Percentiles rank a stretch among this genome's conserved stretches.
These are phyloP conservation scores for Garrulus glandarius DNA, from an alignment of 2,797 vertebrate species.

Conservation along the genomic window DNA sequence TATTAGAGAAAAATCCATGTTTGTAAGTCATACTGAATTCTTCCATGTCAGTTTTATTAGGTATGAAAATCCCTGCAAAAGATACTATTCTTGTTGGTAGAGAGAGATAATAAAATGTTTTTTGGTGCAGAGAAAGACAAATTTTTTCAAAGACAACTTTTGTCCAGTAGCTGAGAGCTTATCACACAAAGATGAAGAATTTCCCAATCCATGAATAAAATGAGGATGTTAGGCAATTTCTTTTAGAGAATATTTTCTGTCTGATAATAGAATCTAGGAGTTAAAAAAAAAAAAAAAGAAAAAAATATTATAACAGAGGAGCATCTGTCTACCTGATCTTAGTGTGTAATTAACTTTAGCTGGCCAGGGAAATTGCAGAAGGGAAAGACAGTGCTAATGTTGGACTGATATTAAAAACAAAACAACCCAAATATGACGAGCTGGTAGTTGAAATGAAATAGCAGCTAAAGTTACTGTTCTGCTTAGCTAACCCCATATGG, in stretches of 20 bases:
- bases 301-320: not conserved
- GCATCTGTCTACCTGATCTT: not conserved
- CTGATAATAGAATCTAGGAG: not conserved
- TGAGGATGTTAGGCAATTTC: not conserved
- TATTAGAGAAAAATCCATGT: constrained; percentile 37
- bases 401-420: not conserved
- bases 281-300: not conserved
- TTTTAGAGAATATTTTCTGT: not conserved
- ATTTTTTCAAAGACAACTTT: constrained; percentile 5
- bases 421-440: not conserved
- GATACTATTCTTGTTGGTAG: not conserved
- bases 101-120: not conserved
- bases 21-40: not conserved
- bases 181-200: not conserved
- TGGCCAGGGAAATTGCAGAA: not conserved
- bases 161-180: not conserved
- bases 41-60: not conserved
- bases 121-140: not conserved
- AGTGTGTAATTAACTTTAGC: not conserved
- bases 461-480: not conserved
- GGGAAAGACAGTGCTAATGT: not conserved
- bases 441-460: not conserved
- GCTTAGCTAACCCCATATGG: not conserved
- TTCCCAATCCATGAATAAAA: constrained; percentile 4
- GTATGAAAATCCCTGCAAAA: not conserved